Evolutionary conservation across 2,113 vertebrate genomes (phyloP), one percentile per base, ranked within the genome.

Genomic region (Leucopsar rothschildi): DNA sequence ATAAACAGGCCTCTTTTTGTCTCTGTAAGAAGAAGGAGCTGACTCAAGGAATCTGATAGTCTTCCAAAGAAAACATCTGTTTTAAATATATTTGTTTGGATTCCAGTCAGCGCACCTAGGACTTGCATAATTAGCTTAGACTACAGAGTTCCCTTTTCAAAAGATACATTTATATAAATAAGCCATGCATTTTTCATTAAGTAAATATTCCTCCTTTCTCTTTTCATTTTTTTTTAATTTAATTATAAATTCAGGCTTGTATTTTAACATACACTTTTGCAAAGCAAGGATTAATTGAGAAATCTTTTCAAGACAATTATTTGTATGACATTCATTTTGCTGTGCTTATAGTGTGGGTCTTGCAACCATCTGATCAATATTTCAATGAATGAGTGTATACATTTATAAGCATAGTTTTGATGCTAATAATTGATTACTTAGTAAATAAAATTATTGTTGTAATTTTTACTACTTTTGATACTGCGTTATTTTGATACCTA

Each of bases 11-110:
- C 27, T 66, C 70, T 90, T 90, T 88, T 92, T 96, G 93, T 95
- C n/a, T 73, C 72, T 87, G n/a, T 21, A 69, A 90, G 93, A 66
- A 97, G 95, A 97, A 97, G 78, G 88, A 96, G 85, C 95, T 71
- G 86, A 96, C 96, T 86, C 77, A 96, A 85, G 94, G 92, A 96
- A 96, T 86, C 95, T 92, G 93, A 93, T 56, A 80, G 22, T 91
- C 53, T 65, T 97, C 97, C 97, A 98, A 98, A 96, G 94, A 97
- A 98, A 98, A 98, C 96, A 98, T 75, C 95, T 96, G 89, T 72
- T 98, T 95, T 95, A 94, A 98, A 96, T 94, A 92, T 97, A 96
- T 97, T 97, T 98, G 90, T 97, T 97, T 98, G 97, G 96, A 97
- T 97, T 97, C 93, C 82, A 95, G 93, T 96, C 91, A 97, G 64